Percentiles rank a stretch among this genome's conserved stretches.
phyloP scores from a whole-genome alignment of 2,888 invertebrate genomes.

The Caenorhabditis becei region DNA sequence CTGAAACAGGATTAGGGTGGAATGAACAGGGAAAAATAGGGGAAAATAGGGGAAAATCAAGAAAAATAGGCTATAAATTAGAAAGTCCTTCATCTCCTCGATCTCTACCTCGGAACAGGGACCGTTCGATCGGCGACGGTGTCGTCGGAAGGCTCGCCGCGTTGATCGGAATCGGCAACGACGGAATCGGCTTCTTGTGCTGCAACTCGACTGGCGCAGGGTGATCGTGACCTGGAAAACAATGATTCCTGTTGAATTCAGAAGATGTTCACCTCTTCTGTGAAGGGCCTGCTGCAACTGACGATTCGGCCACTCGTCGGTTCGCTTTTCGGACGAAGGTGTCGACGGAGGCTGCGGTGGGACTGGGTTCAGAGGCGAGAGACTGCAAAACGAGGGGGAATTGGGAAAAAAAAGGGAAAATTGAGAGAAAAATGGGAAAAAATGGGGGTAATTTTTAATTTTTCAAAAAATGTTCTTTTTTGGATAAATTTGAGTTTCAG shows the following conservation, averaged over 20 bases:
- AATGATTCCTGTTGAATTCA: not conserved
- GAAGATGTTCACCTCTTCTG: not conserved
- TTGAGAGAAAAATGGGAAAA: too few relatives aligned
- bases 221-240: constrained; percentile 1
- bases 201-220: constrained; percentile 21
- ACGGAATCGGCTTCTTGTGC: constrained; percentile 6
- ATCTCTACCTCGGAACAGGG: not conserved
- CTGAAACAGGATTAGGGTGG: too few relatives aligned
- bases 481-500: too few relatives aligned
- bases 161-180: constrained; percentile 3
- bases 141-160: constrained; percentile 19
- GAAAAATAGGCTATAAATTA: too few relatives aligned
- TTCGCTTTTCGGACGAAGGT: constrained; percentile 24
- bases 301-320: not conserved
- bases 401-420: too few relatives aligned
- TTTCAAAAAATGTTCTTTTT: too few relatives aligned
- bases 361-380: not conserved
- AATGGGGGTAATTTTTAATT: too few relatives aligned
- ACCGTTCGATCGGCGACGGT: not conserved
- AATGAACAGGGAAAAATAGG: too few relatives aligned
- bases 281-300: constrained; percentile 3
- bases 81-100: too few relatives aligned
- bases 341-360: constrained; percentile 24
- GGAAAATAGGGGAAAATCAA: too few relatives aligned
- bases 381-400: too few relatives aligned